These are phyloP conservation scores for Dicyrtomina minuta DNA, from an alignment of 2,888 invertebrate species.

Conservation along the genomic window DNA sequence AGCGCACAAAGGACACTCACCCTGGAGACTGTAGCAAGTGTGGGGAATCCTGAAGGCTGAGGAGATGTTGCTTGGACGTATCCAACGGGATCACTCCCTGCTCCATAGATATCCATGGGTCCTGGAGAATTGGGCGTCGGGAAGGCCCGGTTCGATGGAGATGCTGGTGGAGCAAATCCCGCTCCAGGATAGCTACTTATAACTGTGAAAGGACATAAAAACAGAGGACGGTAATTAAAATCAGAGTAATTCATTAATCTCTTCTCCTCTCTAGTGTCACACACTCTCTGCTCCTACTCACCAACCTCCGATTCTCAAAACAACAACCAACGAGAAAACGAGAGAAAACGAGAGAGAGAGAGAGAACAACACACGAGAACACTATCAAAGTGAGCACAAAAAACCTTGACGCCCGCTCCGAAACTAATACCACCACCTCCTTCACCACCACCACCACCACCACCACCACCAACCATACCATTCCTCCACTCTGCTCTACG, in stretches of 20 bases:
- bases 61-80: constrained; percentile 96
- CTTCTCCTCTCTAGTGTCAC: background rate
- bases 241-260: constrained; percentile 25
- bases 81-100: constrained; percentile 68
- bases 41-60: constrained; percentile 92
- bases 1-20: constrained; percentile 53
- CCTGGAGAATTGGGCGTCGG: constrained; percentile 89
- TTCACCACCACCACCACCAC: too few relatives aligned
- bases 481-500: too few relatives aligned
- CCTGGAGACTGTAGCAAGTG: constrained; percentile 71
- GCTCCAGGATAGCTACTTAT: constrained; percentile 82
- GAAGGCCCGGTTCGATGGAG: constrained; percentile 67
- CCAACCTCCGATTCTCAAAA: constrained; percentile 10
- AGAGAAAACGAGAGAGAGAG: background rate
- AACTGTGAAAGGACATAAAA: constrained; percentile 64
- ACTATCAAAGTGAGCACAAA: too few relatives aligned
- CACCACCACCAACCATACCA: too few relatives aligned
- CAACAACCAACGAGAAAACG: background rate
- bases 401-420: background rate
- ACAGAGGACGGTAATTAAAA: constrained; percentile 13
- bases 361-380: background rate
- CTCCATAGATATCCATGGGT: constrained; percentile 92
- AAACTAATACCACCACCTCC: too few relatives aligned
- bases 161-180: constrained; percentile 59
- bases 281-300: constrained; percentile 20